phyloP scores from a whole-genome alignment of 2,888 invertebrate species.

The Abscondita cerata region DNA sequence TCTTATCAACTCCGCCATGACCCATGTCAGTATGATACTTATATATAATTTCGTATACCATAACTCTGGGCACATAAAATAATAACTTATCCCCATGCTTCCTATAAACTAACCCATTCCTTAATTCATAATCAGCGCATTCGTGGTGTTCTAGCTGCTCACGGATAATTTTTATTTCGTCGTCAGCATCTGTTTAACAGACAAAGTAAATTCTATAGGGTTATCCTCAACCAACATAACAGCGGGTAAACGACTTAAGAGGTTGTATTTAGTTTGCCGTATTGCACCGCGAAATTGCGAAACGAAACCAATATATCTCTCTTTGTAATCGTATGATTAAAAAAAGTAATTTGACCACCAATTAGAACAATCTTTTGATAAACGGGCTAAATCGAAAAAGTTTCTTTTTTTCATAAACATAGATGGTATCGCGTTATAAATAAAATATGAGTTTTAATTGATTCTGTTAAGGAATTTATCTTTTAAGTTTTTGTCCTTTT shows the following conservation, averaged over 20 bases:
- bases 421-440: too few species aligned
- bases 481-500: too few species aligned
- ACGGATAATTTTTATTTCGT: slow-evolving; percentile 35
- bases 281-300: too few species aligned
- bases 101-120: slow-evolving; percentile 22
- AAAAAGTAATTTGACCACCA: too few species aligned
- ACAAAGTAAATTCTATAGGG: slow-evolving; percentile 38
- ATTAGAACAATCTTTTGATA: too few species aligned
- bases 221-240: slow-evolving; percentile 37
- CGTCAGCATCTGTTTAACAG: slow-evolving; percentile 38
- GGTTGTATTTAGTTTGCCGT: too few species aligned
- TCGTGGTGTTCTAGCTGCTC: slow-evolving; percentile 34
- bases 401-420: too few species aligned
- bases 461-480: too few species aligned
- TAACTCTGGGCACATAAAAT: slow-evolving; percentile 35
- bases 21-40: slow-evolving; percentile 43
- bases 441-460: too few species aligned
- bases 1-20: slow-evolving; percentile 49
- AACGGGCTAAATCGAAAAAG: too few species aligned
- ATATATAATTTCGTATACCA: slow-evolving; percentile 25
- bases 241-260: slow-evolving; percentile 38
- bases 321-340: too few species aligned
- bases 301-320: too few species aligned
- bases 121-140: slow-evolving; percentile 24
- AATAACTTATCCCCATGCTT: slow-evolving; percentile 23